phyloP scores from a whole-genome alignment of 2,888 invertebrate genomes.

The Cheilosia urbana region DNA sequence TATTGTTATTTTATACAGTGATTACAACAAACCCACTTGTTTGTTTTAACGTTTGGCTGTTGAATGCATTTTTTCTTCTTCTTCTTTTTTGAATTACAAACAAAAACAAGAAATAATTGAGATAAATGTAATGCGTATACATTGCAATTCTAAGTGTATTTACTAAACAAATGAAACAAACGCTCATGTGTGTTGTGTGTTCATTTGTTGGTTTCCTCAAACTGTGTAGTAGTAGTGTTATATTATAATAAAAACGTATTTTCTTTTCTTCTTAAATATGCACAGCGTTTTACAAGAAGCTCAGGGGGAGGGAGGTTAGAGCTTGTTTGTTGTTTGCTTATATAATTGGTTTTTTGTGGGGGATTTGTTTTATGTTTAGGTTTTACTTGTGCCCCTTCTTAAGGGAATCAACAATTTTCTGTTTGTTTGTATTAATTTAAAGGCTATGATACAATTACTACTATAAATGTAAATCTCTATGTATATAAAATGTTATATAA shows the following conservation, averaged over 20 bases:
- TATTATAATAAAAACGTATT: constrained; percentile 40
- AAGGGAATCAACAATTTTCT: constrained; percentile 54
- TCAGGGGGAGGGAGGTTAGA: constrained; percentile 35
- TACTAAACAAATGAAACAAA: constrained; percentile 61
- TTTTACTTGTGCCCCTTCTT: constrained; percentile 55
- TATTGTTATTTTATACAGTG: constrained; percentile 25
- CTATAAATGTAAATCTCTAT: constrained; percentile 65
- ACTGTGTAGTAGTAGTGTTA: constrained; percentile 53
- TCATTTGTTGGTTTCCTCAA: constrained; percentile 23
- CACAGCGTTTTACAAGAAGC: constrained; percentile 67
- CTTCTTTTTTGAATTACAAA: constrained; percentile 34
- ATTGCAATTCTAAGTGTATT: constrained; percentile 55
- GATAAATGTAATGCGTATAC: constrained; percentile 47
- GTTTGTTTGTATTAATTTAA: constrained; percentile 60
- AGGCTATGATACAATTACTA: constrained; percentile 70
- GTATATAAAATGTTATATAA: constrained; percentile 74
- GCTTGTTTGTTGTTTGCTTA: constrained; percentile 32
- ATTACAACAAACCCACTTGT: constrained; percentile 19
- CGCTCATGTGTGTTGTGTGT: constrained; percentile 27
- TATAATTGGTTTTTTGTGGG: constrained; percentile 20
- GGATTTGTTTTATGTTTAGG: not conserved
- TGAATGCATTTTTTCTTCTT: not conserved
- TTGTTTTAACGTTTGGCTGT: constrained; percentile 45
- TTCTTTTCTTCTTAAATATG: constrained; percentile 51
- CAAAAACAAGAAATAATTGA: constrained; percentile 43